Evolutionary conservation across 2,797 vertebrate species (phyloP).

Genomic region (Rhabdomys pumilio): DNA sequence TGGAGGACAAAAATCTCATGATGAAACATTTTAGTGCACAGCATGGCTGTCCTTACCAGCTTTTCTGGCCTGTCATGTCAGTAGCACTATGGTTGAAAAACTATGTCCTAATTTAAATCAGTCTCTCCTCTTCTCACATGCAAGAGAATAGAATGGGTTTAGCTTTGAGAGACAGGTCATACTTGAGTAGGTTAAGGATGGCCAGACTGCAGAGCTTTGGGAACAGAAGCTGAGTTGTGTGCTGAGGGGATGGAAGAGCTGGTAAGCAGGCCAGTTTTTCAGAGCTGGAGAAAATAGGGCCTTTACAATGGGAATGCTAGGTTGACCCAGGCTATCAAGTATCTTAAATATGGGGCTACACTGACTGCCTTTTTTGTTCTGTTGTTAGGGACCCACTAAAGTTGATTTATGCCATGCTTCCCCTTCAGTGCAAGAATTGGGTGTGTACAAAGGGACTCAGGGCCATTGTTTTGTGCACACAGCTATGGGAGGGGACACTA

Average conservation of each 20-base stretch:
- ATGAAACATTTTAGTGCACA: not conserved
- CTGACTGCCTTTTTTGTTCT: slow-evolving; percentile 35
- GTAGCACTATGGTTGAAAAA: not conserved
- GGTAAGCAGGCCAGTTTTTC: not conserved
- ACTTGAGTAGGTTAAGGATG: not conserved
- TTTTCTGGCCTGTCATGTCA: not conserved
- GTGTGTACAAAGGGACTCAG: not conserved
- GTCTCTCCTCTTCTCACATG: not conserved
- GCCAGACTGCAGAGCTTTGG: not conserved
- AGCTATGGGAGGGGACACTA: not conserved
- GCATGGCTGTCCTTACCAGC: not conserved
- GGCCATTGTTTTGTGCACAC: not conserved
- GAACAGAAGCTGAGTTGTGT: not conserved
- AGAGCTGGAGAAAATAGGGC: not conserved
- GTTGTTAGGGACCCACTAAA: not conserved
- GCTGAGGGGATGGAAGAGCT: not conserved
- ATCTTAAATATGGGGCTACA: slow-evolving; percentile 43
- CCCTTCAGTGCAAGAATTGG: slow-evolving; percentile 34
- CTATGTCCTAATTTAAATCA: not conserved
- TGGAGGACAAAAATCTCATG: not conserved
- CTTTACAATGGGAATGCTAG: not conserved
- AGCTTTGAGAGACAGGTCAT: slow-evolving; percentile 13
- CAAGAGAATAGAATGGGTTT: slow-evolving; percentile 13
- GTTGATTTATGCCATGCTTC: slow-evolving; percentile 37
- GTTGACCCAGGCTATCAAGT: not conserved